These are phyloP conservation scores for Agelaius tricolor DNA, from an alignment of 2,113 vertebrate species.

Conservation along the genomic window DNA sequence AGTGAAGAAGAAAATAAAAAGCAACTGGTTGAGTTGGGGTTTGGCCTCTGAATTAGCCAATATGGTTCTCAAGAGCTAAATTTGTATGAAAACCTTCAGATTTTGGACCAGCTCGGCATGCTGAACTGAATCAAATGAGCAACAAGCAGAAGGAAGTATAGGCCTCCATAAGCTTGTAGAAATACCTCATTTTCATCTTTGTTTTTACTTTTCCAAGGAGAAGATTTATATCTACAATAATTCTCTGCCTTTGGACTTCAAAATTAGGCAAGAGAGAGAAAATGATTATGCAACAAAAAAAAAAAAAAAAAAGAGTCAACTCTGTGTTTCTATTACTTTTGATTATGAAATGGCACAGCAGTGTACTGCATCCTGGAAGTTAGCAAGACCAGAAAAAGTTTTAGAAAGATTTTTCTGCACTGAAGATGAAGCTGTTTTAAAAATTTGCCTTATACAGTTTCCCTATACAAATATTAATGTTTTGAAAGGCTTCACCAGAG, in stretches of 20 bases:
- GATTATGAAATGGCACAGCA: background rate
- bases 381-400: background rate
- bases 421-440: background rate
- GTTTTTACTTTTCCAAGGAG: conserved; percentile 28
- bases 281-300: background rate
- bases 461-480: background rate
- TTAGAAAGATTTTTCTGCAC: background rate
- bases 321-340: background rate
- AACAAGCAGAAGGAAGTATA: background rate
- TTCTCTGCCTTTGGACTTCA: conserved; percentile 34
- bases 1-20: background rate
- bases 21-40: background rate
- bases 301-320: background rate
- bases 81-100: background rate
- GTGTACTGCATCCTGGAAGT: background rate
- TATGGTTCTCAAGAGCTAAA: background rate
- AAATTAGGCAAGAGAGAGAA: background rate
- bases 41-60: background rate
- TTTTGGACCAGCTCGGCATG: background rate
- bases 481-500: background rate
- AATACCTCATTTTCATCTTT: background rate
- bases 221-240: conserved; percentile 13
- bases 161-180: background rate
- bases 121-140: background rate
- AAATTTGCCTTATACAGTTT: background rate